phyloP scores from a whole-genome alignment of 2,888 invertebrate species.

The Oligia strigilis region DNA sequence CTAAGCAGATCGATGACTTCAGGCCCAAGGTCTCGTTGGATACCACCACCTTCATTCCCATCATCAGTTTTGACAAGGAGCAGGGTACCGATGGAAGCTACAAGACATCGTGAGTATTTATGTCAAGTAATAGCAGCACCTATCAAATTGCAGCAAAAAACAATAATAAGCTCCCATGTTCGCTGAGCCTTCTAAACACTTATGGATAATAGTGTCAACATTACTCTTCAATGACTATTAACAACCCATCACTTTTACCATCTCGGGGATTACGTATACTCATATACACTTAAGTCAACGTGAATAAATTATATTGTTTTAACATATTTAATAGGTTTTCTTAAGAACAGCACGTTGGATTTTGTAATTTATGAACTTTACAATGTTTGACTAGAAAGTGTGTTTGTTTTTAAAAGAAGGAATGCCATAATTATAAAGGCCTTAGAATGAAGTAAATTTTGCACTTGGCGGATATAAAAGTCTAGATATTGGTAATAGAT shows the following conservation, averaged over 20 bases:
- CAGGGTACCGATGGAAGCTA: constrained; percentile 96
- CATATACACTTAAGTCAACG: constrained; percentile 38
- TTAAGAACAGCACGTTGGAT: not conserved
- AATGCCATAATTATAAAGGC: not conserved
- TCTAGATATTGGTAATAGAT: not conserved
- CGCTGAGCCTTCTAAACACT: not conserved
- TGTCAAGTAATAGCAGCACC: not conserved
- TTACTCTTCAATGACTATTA: constrained; percentile 27
- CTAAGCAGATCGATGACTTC: constrained; percentile 84
- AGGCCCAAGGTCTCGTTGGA: constrained; percentile 86
- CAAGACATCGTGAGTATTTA: constrained; percentile 92
- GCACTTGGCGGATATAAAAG: not conserved
- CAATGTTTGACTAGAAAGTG: not conserved
- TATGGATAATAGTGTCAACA: not conserved
- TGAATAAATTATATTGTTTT: constrained; percentile 46
- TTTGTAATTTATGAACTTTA: constrained; percentile 9
- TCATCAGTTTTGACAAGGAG: constrained; percentile 95
- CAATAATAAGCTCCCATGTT: not conserved
- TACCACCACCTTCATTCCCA: constrained; percentile 95
- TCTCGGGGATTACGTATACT: constrained; percentile 36
- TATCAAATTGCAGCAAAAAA: not conserved
- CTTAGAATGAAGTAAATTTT: not conserved
- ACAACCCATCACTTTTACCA: constrained; percentile 57
- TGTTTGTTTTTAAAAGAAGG: not conserved
- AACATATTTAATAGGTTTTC: constrained; percentile 38